Evolutionary conservation across 2,797 vertebrate species (phyloP).

Genomic region (Falco concolor): DNA sequence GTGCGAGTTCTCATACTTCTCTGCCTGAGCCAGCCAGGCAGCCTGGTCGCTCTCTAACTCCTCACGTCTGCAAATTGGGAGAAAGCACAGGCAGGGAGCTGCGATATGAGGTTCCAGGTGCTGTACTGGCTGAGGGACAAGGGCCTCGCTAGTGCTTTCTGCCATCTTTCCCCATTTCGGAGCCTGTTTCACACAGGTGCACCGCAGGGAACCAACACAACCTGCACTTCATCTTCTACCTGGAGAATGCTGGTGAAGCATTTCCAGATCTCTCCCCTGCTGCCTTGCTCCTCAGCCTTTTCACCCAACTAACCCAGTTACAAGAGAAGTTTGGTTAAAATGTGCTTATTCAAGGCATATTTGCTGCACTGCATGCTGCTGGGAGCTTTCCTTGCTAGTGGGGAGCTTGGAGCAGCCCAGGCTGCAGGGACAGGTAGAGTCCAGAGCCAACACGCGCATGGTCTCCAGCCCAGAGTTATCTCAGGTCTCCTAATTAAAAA

Average conservation of each 20-base stretch:
- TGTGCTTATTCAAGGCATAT: accelerated
- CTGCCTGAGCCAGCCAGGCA: slow-evolving; percentile 64
- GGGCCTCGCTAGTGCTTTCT: too few species aligned
- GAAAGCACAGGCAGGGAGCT: neutral
- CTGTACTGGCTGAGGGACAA: neutral
- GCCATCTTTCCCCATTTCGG: accelerated
- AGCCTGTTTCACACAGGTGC: neutral
- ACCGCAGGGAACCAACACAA: neutral
- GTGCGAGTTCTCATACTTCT: slow-evolving; percentile 71
- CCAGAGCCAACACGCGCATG: neutral
- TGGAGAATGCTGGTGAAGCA: neutral
- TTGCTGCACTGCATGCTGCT: neutral
- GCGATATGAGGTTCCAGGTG: accelerated
- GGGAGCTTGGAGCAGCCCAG: neutral
- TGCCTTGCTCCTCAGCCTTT: neutral
- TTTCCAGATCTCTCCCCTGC: neutral
- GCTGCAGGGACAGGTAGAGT: neutral
- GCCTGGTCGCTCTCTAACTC: slow-evolving; percentile 60
- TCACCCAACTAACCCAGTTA: neutral
- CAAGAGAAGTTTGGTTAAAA: neutral
- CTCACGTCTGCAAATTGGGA: slow-evolving; percentile 32
- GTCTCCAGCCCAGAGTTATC: neutral
- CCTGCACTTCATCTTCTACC: too few species aligned
- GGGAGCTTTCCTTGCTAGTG: neutral
- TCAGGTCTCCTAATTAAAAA: neutral